Base-by-base conservation (phyloP, 1,140 invertebrate genomes). In the Pinna nobilis region DNA sequence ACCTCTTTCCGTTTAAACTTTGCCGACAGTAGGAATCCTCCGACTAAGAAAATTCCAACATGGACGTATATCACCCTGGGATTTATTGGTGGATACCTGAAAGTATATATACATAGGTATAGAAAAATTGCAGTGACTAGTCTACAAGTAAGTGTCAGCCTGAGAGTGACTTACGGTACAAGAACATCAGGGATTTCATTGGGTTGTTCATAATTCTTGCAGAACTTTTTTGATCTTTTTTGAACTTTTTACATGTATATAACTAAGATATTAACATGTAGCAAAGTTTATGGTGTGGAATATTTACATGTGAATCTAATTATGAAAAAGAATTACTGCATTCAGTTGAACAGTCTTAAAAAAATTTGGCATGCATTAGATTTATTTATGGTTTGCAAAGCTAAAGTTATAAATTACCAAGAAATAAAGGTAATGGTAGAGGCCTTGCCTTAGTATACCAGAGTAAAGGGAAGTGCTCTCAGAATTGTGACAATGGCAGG, bases 61-160 rank as follows among this genome's bases (percentile, higher is more conserved):
- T 86, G 78, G 9, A 65, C 68, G 49, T 84, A 86, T 15, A 86
- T 81, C 18, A 84, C 55, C 23, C 69, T 81, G 7, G 83, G 84
- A 47, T 76, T 63, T 18, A 86, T 70, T 39, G 82, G 82, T 33
- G 84, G 82, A 25, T 79, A 76, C 3, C 84, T 86, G 79, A 30
- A 71, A 80, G 23, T 23, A 61, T 51, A 59, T 1, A 75, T 41
- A 70, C n/a, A n/a, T 57, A 64, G 23, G 51, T 35, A 66, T 47
- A 72, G 2, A 35, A 44, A 64, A 50, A 53, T 20, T 35, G 20
- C 11, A n/a, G n/a, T 15, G 25, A 11, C 13, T 30, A 35, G 63
- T 5, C 20, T 25, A 53, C 11, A 20, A 53, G 11, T 53, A 18
- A 53, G 28, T 53, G 25, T 20, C 25, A 23, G n/a, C 28, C 13